phyloP scores from a whole-genome alignment of 2,797 vertebrate genomes.

The Rallus crepitans region DNA sequence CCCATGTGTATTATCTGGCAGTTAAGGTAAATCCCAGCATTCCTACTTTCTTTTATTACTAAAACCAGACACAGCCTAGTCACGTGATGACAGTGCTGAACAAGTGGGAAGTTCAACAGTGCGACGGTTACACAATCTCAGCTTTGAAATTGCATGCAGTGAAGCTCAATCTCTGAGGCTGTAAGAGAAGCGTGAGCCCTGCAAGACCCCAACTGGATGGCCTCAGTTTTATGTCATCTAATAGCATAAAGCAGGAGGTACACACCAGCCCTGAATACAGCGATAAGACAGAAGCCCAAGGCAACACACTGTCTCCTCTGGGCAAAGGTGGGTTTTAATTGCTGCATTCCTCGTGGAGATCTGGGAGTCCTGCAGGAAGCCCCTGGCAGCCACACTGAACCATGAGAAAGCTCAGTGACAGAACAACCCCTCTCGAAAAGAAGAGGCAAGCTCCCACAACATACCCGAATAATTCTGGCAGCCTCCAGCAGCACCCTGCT shows the following conservation, averaged over 20 bases:
- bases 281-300: background rate
- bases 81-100: accelerated
- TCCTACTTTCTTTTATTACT: background rate
- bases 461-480: constrained; percentile 93
- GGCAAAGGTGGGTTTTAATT: background rate
- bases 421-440: background rate
- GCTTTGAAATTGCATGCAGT: background rate
- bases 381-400: background rate
- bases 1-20: background rate
- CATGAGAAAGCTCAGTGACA: background rate
- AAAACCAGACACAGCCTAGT: background rate
- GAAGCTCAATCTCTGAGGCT: background rate
- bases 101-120: background rate
- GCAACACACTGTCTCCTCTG: background rate
- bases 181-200: background rate
- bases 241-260: background rate
- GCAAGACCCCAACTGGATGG: background rate
- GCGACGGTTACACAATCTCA: background rate
- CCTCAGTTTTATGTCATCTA: background rate
- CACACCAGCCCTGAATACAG: background rate
- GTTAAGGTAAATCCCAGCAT: background rate
- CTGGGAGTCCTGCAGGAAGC: background rate
- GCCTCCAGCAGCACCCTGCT: constrained; percentile 90
- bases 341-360: background rate
- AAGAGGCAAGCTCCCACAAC: background rate